Evolutionary conservation across 2,888 invertebrate genomes (phyloP).

Genomic region (Epiblema foenella): DNA sequence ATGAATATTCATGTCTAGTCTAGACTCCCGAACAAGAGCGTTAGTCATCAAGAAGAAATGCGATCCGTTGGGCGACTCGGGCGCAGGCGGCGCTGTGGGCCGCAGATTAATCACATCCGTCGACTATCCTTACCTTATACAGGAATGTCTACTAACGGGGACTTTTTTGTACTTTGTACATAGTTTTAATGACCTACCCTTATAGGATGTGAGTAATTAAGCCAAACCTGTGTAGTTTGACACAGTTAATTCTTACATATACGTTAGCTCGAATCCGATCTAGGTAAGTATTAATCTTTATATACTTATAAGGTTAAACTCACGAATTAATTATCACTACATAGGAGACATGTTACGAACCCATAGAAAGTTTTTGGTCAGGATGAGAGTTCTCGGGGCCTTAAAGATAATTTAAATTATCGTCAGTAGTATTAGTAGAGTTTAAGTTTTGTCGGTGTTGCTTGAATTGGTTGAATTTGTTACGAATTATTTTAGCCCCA

Average conservation of each 20-base stretch:
- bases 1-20: slow-evolving; percentile 33
- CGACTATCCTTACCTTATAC: slow-evolving; percentile 42
- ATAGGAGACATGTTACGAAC: too few relatives aligned
- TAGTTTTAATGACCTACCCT: slow-evolving; percentile 2
- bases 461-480: background rate
- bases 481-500: background rate
- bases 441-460: background rate
- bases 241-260: slow-evolving; percentile 3
- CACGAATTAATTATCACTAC: too few relatives aligned
- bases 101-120: slow-evolving; percentile 42
- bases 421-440: background rate
- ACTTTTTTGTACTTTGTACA: slow-evolving; percentile 12
- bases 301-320: too few relatives aligned
- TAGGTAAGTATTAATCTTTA: too few relatives aligned
- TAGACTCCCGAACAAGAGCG: slow-evolving; percentile 36
- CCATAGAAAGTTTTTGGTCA: too few relatives aligned
- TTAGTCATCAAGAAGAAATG: slow-evolving; percentile 42
- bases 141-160: slow-evolving; percentile 30
- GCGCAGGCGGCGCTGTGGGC: slow-evolving; percentile 36
- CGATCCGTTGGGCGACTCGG: slow-evolving; percentile 22
- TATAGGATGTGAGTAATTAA: slow-evolving; percentile 27
- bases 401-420: too few relatives aligned
- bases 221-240: slow-evolving; percentile 15
- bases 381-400: too few relatives aligned
- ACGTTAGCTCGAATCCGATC: too few relatives aligned